Conservation (phyloP, 2,888 invertebrate genomes). For the Drosophila diplacantha region DNA sequence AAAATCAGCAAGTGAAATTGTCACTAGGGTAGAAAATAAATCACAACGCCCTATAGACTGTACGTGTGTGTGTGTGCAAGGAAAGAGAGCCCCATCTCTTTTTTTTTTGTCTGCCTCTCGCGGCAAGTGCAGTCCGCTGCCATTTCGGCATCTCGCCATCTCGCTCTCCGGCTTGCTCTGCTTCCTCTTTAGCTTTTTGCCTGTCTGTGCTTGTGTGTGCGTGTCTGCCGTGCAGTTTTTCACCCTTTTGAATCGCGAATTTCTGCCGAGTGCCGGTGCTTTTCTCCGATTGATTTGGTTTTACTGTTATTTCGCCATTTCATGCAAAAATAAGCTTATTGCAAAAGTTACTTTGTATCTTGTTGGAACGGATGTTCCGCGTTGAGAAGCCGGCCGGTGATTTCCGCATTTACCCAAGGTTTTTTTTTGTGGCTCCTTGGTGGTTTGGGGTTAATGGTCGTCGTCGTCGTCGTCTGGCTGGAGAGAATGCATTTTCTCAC, state of each 20-base stretch:
- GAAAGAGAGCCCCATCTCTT: slow-evolving; percentile 7
- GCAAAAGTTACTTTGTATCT: background rate
- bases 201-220: slow-evolving; percentile 7
- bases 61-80: slow-evolving; percentile 6
- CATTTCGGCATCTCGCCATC: slow-evolving; percentile 34
- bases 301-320: slow-evolving; percentile 24
- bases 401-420: slow-evolving; percentile 8
- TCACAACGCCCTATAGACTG: slow-evolving; percentile 45
- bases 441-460: slow-evolving; percentile 10
- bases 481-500: slow-evolving; percentile 52
- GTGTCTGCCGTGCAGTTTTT: slow-evolving; percentile 45
- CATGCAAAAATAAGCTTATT: background rate
- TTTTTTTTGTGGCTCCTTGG: background rate
- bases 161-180: slow-evolving; percentile 6
- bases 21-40: slow-evolving; percentile 71
- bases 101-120: slow-evolving; percentile 1
- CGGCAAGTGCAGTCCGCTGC: slow-evolving; percentile 56
- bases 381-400: slow-evolving; percentile 18
- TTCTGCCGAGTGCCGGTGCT: slow-evolving; percentile 54
- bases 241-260: slow-evolving; percentile 56
- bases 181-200: background rate
- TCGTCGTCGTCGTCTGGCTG: slow-evolving; percentile 12
- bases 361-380: background rate
- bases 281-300: slow-evolving; percentile 55
- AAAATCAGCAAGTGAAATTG: slow-evolving; percentile 61